Conservation (phyloP, 2,888 invertebrate species). For the Colostygia pectinataria region DNA sequence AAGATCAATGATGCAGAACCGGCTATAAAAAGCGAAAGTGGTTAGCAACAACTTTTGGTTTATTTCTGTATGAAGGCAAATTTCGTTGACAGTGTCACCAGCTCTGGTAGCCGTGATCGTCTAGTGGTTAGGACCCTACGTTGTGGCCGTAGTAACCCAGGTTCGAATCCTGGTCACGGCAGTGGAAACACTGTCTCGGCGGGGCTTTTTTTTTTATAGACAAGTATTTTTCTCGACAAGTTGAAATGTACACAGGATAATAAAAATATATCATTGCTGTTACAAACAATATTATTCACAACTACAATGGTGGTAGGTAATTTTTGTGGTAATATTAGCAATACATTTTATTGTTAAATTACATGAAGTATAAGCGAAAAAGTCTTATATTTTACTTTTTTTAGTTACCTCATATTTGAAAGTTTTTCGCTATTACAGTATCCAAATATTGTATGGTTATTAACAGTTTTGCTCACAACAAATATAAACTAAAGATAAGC, state of each 20-base stretch:
- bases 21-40: slow-evolving; percentile 24
- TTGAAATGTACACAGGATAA: too few species aligned
- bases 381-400: too few species aligned
- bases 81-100: not conserved
- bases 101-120: slow-evolving; percentile 76
- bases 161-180: slow-evolving; percentile 85
- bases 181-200: slow-evolving; percentile 65
- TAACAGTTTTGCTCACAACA: not conserved
- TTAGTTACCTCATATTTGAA: too few species aligned
- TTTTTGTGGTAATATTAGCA: not conserved
- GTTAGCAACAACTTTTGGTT: slow-evolving; percentile 6
- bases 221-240: too few species aligned
- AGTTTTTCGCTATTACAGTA: too few species aligned
- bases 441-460: not conserved
- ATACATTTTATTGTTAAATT: not conserved
- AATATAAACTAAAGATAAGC: slow-evolving; percentile 1
- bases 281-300: too few species aligned
- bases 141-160: slow-evolving; percentile 90
- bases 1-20: slow-evolving; percentile 15
- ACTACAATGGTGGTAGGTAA: too few species aligned
- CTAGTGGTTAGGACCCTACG: slow-evolving; percentile 89
- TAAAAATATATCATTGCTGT: too few species aligned
- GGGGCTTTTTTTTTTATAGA: slow-evolving; percentile 36
- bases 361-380: too few species aligned
- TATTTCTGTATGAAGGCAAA: slow-evolving; percentile 3